Evolutionary conservation across 2,888 invertebrate species (phyloP).

Genomic region (Myopa testacea): DNA sequence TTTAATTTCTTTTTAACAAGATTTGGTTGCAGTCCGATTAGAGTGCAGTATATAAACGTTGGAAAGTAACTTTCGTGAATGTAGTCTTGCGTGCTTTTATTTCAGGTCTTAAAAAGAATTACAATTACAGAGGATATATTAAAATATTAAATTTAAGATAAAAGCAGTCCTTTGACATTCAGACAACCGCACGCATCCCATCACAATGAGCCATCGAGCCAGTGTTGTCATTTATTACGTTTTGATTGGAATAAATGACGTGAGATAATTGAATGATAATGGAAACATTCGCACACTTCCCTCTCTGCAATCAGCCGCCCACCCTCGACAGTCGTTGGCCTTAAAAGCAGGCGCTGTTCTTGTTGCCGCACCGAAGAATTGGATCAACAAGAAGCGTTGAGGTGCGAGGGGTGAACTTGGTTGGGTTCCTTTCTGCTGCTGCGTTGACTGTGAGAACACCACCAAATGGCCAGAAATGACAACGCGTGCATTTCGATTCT

Average conservation of each 20-base stretch:
- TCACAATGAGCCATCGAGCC: slow-evolving; percentile 1
- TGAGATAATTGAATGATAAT: slow-evolving; percentile 13
- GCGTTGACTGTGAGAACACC: neutral
- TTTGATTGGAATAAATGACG: slow-evolving; percentile 25
- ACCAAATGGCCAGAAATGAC: neutral
- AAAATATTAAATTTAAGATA: neutral
- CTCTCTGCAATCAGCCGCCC: neutral
- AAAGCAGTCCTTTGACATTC: neutral
- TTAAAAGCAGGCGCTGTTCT: neutral
- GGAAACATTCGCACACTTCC: neutral
- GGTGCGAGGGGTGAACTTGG: neutral
- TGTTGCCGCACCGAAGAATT: neutral
- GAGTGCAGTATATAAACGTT: no score
- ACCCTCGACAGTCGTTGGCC: no score
- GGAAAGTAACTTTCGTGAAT: no score
- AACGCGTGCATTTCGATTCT: neutral
- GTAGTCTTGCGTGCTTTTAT: no score
- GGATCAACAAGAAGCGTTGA: neutral
- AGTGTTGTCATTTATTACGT: slow-evolving; percentile 27
- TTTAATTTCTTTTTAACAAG: no score
- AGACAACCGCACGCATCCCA: neutral
- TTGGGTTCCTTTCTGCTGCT: no score
- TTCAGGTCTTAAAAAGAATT: no score
- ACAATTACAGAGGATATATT: no score
- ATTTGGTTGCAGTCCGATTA: no score